Evolutionary conservation across 2,797 vertebrate genomes (phyloP), one percentile per base, ranked within the genome.

Genomic region (Poeciliopsis turneri): DNA sequence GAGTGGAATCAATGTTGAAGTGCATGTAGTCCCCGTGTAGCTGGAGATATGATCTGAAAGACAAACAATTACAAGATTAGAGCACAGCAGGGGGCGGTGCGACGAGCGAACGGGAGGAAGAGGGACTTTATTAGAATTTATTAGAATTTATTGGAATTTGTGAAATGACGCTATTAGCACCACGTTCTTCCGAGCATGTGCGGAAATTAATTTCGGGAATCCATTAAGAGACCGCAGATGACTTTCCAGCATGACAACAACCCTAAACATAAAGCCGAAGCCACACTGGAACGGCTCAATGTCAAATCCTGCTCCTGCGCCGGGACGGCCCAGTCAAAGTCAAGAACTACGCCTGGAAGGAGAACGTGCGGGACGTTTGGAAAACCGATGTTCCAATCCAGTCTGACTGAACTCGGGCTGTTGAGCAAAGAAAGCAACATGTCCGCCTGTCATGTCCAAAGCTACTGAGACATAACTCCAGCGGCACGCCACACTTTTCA

Each of bases 1-100:
- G 80, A 95, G 93, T 93, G 87, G 93, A 93, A 94, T 93, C 71
- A 82, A 85, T 84, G 80, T 85, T 87, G 77, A 73, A 89, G 80
- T 90, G 82, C 87, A 84, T 81, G 39, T 68, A 76, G 77, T 61
- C 76, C 57, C 76, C 59, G 82, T 85, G 79, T 57, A 78, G 69
- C 72, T 72, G 41, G 75, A 84, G 85, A 92, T 87, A 82, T 79
- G 86, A 89, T 90, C 87, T 83, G 87, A 88, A 80, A 72, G 76
- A 78, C 83, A 87, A 90, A 91, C 87, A 90, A 84, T 93, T 82
- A 88, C 72, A 87, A 91, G 90, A 93, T 92, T 90, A 91, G 85
- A 86, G 86, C 87, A 61, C 88, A 81, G 82, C 49, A 51, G 49
- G 49, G 49, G 46, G 1, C 5, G 1, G 79, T 36, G 82, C 78